Percentiles rank a stretch among this genome's conserved stretches.
Evolutionary conservation across 2,797 vertebrate species (phyloP).

Genomic region (Falco peregrinus): DNA sequence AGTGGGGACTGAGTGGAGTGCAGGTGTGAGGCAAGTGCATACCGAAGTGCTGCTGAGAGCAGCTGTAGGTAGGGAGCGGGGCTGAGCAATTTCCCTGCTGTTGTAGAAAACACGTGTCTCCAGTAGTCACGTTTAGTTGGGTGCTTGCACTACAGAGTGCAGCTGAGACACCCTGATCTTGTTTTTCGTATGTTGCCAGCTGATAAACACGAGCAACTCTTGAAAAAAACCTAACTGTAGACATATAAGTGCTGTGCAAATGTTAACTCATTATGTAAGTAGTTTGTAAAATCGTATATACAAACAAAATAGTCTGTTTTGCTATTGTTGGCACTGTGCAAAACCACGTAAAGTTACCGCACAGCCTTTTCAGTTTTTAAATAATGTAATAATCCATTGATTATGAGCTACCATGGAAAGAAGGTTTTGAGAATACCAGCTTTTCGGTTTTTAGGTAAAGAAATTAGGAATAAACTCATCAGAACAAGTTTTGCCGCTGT

Average conservation of each 20-base stretch:
- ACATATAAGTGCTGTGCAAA: not conserved
- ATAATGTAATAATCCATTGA: not conserved
- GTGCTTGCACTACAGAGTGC: not conserved
- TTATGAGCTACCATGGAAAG: not conserved
- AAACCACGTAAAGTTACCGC: not conserved
- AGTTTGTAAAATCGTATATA: not conserved
- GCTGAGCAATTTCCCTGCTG: not conserved
- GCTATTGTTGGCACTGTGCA: not conserved
- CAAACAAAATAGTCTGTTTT: not conserved
- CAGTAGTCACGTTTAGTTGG: not conserved
- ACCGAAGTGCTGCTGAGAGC: not conserved
- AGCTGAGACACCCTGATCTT: not conserved
- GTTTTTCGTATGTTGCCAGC: not conserved
- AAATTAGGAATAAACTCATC: not conserved
- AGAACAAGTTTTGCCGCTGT: not conserved
- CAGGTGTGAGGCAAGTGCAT: not conserved
- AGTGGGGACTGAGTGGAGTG: not conserved
- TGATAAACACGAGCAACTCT: not conserved
- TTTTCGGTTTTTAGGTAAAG: not conserved
- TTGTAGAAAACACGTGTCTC: fast-evolving
- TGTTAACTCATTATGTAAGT: not conserved
- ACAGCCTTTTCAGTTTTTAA: not conserved
- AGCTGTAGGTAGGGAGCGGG: not conserved
- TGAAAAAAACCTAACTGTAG: no score
- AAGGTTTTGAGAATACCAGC: not conserved